Conservation (phyloP, 2,888 invertebrate species). For the Entomobrya multifasciata region DNA sequence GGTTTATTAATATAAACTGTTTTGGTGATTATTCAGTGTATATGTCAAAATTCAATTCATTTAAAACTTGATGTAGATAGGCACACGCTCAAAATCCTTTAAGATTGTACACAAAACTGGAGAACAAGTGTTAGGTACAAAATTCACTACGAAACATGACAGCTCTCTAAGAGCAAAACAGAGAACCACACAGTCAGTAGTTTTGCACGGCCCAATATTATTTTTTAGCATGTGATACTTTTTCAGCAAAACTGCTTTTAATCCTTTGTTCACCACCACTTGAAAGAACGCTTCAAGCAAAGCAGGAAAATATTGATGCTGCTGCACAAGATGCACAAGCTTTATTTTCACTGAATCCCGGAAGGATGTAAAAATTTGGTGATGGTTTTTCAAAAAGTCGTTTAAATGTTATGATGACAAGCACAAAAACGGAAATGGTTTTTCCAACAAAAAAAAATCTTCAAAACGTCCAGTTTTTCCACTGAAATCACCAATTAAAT, state of each 20-base stretch:
- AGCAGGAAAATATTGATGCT: not conserved
- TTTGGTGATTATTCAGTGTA: too few relatives aligned
- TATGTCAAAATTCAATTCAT: too few relatives aligned
- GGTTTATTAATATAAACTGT: too few relatives aligned
- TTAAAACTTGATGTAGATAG: too few relatives aligned
- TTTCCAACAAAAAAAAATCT: not conserved
- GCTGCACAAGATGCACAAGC: not conserved
- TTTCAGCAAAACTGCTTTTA: not conserved
- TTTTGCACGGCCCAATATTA: not conserved
- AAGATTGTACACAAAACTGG: slow-evolving; percentile 1
- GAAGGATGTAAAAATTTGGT: not conserved
- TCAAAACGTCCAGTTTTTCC: not conserved
- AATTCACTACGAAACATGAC: slow-evolving; percentile 10
- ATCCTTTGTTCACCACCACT: slow-evolving; percentile 33
- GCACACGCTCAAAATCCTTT: too few relatives aligned
- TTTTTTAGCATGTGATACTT: too few relatives aligned
- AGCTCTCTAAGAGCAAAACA: slow-evolving; percentile 45
- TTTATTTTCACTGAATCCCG: not conserved
- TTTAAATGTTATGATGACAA: too few relatives aligned
- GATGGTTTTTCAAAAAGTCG: slow-evolving; percentile 19
- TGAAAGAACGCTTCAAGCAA: not conserved
- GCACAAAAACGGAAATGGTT: not conserved
- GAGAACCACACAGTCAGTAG: slow-evolving; percentile 31
- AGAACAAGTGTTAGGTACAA: not conserved
- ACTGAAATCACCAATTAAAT: not conserved